phyloP scores from a whole-genome alignment of 2,113 vertebrate species.

The Dryoscopus gambensis region DNA sequence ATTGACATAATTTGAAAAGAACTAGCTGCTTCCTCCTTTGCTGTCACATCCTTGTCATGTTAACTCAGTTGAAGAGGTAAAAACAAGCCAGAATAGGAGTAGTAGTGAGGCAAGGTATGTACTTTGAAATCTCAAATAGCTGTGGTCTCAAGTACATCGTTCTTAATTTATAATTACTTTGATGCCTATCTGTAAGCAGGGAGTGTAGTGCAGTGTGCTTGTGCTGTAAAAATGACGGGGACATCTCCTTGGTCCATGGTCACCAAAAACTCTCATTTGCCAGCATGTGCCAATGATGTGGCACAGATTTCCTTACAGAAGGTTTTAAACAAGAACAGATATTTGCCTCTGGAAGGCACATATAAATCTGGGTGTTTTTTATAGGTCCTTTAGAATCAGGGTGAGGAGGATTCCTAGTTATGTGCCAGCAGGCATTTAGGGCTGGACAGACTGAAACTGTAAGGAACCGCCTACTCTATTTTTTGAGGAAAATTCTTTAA shows the following conservation, averaged over 20 bases:
- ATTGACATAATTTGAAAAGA: background rate
- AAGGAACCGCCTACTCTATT: background rate
- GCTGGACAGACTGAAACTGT: background rate
- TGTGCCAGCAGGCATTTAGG: background rate
- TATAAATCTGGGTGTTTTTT: background rate
- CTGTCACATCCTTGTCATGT: background rate
- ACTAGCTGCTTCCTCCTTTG: background rate
- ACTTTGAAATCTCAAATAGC: background rate
- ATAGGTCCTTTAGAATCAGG: background rate
- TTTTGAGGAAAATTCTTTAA: background rate
- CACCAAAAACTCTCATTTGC: background rate
- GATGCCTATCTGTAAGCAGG: background rate
- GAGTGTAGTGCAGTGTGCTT: accelerated
- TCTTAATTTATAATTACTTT: background rate
- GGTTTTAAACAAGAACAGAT: background rate
- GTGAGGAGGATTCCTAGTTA: background rate
- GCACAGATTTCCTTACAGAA: background rate
- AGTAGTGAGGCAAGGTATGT: background rate
- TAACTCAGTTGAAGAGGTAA: background rate
- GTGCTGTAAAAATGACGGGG: background rate
- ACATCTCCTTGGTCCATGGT: background rate
- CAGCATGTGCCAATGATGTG: background rate
- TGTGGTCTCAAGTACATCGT: background rate
- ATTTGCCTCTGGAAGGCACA: background rate
- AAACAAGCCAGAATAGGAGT: background rate